phyloP scores from a whole-genome alignment of 2,797 vertebrate species.

The Melanotaenia boesemani region DNA sequence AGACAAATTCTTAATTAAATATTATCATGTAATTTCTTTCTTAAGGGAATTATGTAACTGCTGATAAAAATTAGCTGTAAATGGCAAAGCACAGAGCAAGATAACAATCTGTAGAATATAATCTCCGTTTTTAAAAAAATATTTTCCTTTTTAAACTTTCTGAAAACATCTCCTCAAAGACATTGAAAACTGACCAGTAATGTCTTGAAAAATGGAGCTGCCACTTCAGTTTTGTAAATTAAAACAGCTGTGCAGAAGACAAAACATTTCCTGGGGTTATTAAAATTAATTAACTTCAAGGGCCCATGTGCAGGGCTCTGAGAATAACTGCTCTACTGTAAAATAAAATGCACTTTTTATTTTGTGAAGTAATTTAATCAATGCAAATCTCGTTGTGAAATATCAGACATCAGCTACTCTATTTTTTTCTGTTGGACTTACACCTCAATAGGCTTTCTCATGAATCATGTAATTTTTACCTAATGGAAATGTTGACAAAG shows the following conservation, averaged over 20 bases:
- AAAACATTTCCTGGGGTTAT: neutral
- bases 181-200: neutral
- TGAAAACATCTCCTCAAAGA: neutral
- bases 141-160: neutral
- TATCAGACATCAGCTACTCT: too few relatives aligned
- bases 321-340: neutral
- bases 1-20: neutral
- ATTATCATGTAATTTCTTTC: neutral
- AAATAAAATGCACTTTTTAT: neutral
- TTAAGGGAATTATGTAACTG: neutral
- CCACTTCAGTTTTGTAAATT: neutral
- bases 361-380: neutral
- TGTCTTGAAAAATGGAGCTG: neutral
- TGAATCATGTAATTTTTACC: neutral
- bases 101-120: too few relatives aligned
- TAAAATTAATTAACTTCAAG: neutral
- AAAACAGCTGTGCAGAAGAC: neutral
- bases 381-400: neutral
- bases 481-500: conserved; percentile 6
- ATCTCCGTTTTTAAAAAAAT: too few relatives aligned
- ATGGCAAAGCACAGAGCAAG: neutral
- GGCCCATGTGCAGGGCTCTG: neutral
- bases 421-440: neutral
- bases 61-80: neutral
- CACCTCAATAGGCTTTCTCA: too few relatives aligned